These are phyloP conservation scores for Trinectes maculatus DNA, from an alignment of 2,113 vertebrate species.

Conservation along the genomic window DNA sequence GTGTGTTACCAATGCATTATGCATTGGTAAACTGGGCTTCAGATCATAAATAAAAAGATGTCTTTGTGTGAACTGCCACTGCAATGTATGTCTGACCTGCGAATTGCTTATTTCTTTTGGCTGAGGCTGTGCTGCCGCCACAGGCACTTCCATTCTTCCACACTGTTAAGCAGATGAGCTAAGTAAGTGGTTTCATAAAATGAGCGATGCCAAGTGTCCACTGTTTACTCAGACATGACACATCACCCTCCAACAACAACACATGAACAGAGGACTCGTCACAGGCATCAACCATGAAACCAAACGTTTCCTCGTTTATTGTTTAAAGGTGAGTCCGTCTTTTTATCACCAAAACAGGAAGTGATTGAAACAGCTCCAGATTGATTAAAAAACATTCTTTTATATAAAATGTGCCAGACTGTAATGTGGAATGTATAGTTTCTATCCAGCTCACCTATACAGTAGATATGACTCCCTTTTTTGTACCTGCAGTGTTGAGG, in stretches of 20 bases:
- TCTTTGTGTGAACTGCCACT: conserved; percentile 35
- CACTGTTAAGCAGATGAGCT: conserved; percentile 2
- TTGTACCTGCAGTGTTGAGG: conserved; percentile 15
- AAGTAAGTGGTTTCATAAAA: conserved; percentile 39
- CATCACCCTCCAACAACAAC: conserved; percentile 34
- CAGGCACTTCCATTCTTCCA: conserved; percentile 32
- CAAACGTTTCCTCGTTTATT: no score
- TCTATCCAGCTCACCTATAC: no score
- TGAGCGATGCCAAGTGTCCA: conserved; percentile 30
- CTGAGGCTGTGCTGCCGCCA: conserved; percentile 10
- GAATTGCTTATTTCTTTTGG: conserved; percentile 27
- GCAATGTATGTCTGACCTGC: conserved; percentile 32
- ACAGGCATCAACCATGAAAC: no score
- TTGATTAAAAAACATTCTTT: no score
- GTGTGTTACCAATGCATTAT: not conserved
- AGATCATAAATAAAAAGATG: conserved; percentile 40
- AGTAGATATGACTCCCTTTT: not conserved
- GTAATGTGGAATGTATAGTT: no score
- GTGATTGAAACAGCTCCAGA: no score
- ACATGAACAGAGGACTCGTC: conserved; percentile 30
- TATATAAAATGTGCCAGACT: no score
- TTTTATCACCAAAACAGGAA: no score
- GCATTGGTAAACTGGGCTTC: not conserved
- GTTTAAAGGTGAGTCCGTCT: no score
- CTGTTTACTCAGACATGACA: conserved; percentile 30